These are phyloP conservation scores for Herminia tarsipennalis DNA, from an alignment of 2,888 invertebrate genomes.

Conservation along the genomic window DNA sequence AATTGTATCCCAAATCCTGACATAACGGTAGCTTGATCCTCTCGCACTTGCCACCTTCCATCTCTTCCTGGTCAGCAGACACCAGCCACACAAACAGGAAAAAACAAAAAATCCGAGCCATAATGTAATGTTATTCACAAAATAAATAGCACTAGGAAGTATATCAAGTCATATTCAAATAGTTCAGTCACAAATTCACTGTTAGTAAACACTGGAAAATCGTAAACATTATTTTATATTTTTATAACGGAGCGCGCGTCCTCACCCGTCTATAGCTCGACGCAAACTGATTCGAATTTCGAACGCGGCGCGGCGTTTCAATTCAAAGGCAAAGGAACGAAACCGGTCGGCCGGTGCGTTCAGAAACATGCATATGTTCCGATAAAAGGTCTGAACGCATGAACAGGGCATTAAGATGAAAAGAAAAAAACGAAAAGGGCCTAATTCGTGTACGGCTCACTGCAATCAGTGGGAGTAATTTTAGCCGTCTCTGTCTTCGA, in stretches of 20 bases:
- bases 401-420: conserved; percentile 80
- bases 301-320: conserved; percentile 67
- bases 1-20: conserved; percentile 93
- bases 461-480: conserved; percentile 82
- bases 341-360: conserved; percentile 80
- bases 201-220: conserved; percentile 58
- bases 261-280: conserved; percentile 45
- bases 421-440: conserved; percentile 72
- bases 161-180: conserved; percentile 64
- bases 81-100: conserved; percentile 67
- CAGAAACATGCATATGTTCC: conserved; percentile 78
- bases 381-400: conserved; percentile 81
- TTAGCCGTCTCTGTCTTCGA: conserved; percentile 59
- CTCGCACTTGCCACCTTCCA: conserved; percentile 89
- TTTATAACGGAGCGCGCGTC: conserved; percentile 46
- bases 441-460: conserved; percentile 83
- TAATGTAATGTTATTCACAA: conserved; percentile 60
- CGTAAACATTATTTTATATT: conserved; percentile 66
- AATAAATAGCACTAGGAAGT: conserved; percentile 48
- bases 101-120: conserved; percentile 75
- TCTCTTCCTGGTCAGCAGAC: conserved; percentile 75
- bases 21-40: conserved; percentile 92
- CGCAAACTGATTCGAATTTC: conserved; percentile 72
- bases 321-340: conserved; percentile 75
- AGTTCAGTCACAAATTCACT: conserved; percentile 68